Percentiles rank a stretch among this genome's conserved stretches.
Evolutionary conservation across 2,888 invertebrate genomes (phyloP).

Genomic region (Drosophila tripunctata): DNA sequence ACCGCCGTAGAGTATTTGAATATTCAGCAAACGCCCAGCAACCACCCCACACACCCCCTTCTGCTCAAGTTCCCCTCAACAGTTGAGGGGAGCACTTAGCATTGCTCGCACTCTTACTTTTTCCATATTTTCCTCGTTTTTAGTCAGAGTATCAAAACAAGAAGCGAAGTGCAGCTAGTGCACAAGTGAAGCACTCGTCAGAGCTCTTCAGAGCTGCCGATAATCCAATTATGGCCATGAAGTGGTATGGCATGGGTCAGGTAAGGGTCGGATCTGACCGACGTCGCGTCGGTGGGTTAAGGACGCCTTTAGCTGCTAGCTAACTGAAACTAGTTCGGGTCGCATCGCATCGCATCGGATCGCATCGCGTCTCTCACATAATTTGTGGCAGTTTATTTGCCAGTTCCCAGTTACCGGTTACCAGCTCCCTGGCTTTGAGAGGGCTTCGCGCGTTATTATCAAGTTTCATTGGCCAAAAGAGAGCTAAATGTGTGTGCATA

Average conservation of each 20-base stretch:
- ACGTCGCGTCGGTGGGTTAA: conserved; percentile 3
- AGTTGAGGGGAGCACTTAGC: background rate
- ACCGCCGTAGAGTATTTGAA: conserved; percentile 4
- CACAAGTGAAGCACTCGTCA: conserved; percentile 66
- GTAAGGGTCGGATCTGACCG: conserved; percentile 41
- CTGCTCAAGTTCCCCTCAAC: background rate
- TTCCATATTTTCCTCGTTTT: conserved; percentile 9
- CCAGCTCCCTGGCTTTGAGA: conserved; percentile 19
- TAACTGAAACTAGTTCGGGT: conserved; percentile 10
- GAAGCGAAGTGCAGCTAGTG: conserved; percentile 50
- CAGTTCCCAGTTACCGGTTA: conserved; percentile 21
- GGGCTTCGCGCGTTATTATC: conserved; percentile 63
- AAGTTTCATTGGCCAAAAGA: conserved; percentile 71
- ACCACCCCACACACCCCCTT: background rate
- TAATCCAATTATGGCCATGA: conserved; percentile 70
- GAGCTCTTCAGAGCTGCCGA: conserved; percentile 65
- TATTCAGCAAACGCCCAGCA: background rate
- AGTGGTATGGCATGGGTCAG: conserved; percentile 2
- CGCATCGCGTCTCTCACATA: conserved; percentile 57
- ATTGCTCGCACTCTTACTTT: conserved; percentile 48
- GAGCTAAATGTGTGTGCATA: conserved; percentile 48
- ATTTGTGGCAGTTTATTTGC: conserved; percentile 70
- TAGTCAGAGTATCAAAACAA: conserved; percentile 40
- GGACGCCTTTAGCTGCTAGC: conserved; percentile 1
- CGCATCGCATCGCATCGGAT: conserved; percentile 39